Base-by-base conservation (phyloP, 2,113 vertebrate species). In the Oncorhynchus gorbuscha region DNA sequence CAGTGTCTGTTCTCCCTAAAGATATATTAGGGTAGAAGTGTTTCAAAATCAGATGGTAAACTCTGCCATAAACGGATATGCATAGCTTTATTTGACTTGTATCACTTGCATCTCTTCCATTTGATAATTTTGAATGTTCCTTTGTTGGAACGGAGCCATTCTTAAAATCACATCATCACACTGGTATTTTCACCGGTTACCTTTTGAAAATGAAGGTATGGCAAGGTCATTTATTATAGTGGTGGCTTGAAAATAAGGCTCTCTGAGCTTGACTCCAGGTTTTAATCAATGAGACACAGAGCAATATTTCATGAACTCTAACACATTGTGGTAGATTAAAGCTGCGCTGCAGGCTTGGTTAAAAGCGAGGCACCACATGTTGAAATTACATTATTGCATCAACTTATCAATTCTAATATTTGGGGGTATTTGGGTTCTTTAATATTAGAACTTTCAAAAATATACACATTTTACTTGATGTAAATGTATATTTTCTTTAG, bases 311-410 rank as follows among this genome's bases (percentile, higher is more conserved):
- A 86, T 88, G 85, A 80, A 84, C 81, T 62, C 65, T 81, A 79
- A 86, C 90, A 90, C 82, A 85, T 89, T 90, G 91, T 92, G 91
- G 88, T 35, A 69, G 67, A 67, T 32, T 90, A 90, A 92, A 89
- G 85, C 81, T 88, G 87, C 86, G 85, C 85, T 82, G 86, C 86
- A 85, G 75, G 83, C 88, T 75, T 76, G 85, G 35, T 35, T 35
- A 35, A 45, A 9, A 9, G 39, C 0, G 2, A 45, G 39, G 39
- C 9, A 45, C 39, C 8, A 45, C 39, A 45, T 9, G 39, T 9
- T 45, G 39, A 45, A 45, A 45, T 11, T 2, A 45, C 7, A 39
- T 39, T 39, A 9, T 39, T 39, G 35, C 7, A 39, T 39, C 35
- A 39, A 11, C 39, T 45, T 45, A 11, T 45, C 39, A 45, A 45